Evolutionary conservation across 2,113 vertebrate genomes (phyloP).

Genomic region (Phodopus roborovskii): DNA sequence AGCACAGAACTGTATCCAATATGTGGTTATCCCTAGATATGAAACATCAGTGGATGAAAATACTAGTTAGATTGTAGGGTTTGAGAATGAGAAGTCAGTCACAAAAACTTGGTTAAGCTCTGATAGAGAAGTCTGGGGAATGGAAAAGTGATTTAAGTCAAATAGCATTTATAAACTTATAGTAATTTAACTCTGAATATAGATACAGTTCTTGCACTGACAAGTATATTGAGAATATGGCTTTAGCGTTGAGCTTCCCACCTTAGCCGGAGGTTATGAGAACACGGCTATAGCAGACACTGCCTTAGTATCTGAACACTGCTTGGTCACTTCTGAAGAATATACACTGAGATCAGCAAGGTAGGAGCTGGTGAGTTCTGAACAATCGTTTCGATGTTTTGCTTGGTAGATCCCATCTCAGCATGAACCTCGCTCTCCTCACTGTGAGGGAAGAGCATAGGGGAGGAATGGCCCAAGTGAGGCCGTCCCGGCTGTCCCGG

Average conservation of each 20-base stretch:
- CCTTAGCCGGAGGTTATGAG: neutral
- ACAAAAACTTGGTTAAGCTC: neutral
- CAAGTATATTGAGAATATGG: neutral
- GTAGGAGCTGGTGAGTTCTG: neutral
- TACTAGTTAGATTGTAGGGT: constrained; percentile 1
- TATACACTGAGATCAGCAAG: constrained; percentile 2
- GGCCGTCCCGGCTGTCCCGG: neutral
- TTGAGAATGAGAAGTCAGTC: constrained; percentile 27
- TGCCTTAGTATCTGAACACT: neutral
- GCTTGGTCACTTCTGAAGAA: constrained; percentile 14
- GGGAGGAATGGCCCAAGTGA: neutral
- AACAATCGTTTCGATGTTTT: constrained; percentile 30
- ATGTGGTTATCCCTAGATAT: neutral
- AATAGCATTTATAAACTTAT: constrained; percentile 19
- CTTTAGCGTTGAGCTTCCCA: neutral
- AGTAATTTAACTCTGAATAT: neutral
- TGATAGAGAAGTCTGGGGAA: neutral
- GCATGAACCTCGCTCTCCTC: neutral
- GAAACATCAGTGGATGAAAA: constrained; percentile 36
- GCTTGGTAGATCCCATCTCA: neutral
- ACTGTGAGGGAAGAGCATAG: neutral
- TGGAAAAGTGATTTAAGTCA: neutral
- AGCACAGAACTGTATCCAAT: neutral
- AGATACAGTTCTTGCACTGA: neutral
- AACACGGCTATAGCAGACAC: neutral